Base-by-base conservation (phyloP, 2,888 invertebrate species). In the Venusia cambrica region DNA sequence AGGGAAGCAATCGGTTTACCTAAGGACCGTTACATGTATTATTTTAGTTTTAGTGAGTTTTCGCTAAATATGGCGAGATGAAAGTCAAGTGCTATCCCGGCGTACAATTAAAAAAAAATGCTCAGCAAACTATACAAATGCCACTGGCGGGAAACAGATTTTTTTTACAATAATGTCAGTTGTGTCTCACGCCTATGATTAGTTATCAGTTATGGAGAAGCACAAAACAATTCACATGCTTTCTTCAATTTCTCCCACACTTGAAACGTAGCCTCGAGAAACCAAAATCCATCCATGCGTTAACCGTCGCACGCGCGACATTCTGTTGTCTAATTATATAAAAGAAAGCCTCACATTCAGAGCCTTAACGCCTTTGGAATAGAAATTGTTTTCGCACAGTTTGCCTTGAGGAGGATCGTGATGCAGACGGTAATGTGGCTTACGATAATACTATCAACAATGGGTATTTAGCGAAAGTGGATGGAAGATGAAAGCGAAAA, bases 401-500 rank as follows among this genome's bases (percentile, higher is more conserved):
- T 31, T 49, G 47, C 48, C 52, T 44, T 15, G 46, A 44, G 53
- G 48, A 44, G 36, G 43, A 44, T 43, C 53, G 53, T 53, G 51
- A 47, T 44, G 38, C 43, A 34, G 32, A 17, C 44, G 9, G 47
- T 38, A 47, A 40, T 45, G 43, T 44, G 42, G 41, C 47, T 49
- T 52, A 42, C 48, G 51, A 54, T 54, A 51, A 53, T 48, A 48
- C 48, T 53, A 53, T 51, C 51, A 46, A 54, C 53, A 52, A 57
- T 57, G 42, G 51, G 55, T 55, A 57, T 58, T 58, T 58, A 58
- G 58, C 58, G 58, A 58, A 58, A 58, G 58, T 57, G 48, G 51
- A 46, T 47, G 47, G 41, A 39, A 46, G 50, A 54, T 48, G 58
- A 57, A 57, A 58, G 58, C 52, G 58, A 54, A 53, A 52, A 46